Base-by-base conservation (phyloP, 2,797 vertebrate genomes). In the Heliangelus exortis region DNA sequence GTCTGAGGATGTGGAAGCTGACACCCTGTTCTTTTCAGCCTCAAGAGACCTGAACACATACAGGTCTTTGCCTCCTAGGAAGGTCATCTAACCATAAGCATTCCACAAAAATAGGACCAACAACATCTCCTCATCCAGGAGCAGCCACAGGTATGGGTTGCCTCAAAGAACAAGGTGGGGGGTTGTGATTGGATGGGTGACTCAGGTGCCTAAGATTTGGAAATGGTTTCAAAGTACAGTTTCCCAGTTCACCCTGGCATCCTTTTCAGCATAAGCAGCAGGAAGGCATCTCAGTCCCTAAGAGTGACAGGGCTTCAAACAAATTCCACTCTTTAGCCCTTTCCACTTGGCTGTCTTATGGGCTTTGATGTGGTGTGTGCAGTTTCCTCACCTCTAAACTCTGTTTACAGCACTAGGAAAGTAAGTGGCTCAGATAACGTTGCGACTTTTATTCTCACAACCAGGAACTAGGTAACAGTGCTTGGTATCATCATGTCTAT, bases 161-260 rank as follows among this genome's bases (percentile, higher is more conserved):
- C 34, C 15, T 13, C 4, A 17, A 53, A 41, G 7, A 48, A 29
- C 1, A 1, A 72, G 17, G 21, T 9, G 4, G 0, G 3, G 81
- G 8, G 0, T 17, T 72, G 10, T 33, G 19, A 33, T 84, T 48
- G 17, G 75, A 41, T 48, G 51, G 17, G 21, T 68, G 26, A 25
- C 15, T 79, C 6, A 5, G 6, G 8, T 63, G 9, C 9, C 18
- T 21, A 39, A 29, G 4, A 74, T 87, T 84, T 92, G 33, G 17
- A 81, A 85, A 7, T 7, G 15, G 8, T 58, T 43, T 71, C 39
- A 26, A 83, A 83, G 14, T 13, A 29, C 36, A 58, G 11, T 63
- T 85, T 80, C 45, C 11, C 77, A 21, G 80, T 90, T 66, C 45
- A 45, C 15, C 10, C 45, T 83, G 43, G 28, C 26, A 16, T 47